Base-by-base conservation (phyloP, 2,113 vertebrate species). In the Hemichromis elongatus region DNA sequence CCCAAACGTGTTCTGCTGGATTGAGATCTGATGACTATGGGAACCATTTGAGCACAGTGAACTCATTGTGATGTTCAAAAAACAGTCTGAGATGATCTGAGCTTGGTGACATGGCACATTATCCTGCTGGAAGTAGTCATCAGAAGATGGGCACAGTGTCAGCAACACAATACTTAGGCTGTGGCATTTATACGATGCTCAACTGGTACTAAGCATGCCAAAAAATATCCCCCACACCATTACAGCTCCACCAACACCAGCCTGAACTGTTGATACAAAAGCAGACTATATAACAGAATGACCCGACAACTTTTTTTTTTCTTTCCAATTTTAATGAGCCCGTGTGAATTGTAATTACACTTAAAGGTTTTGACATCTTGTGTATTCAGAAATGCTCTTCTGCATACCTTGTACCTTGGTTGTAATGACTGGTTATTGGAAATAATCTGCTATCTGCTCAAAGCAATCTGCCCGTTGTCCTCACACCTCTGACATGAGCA, bases 381-480 rank as follows among this genome's bases (percentile, higher is more conserved):
- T 35, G 28, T 37, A 33, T 3, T 66, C 61, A 24, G 35, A 1
- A 0, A 0, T 66, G 61, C 35, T 40, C 35, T 24, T 68, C 63
- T 68, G 63, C 63, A 9, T 1, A 14, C 5, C 11, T 24, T 40
- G n/a, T 68, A 42, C n/a, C n/a, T 68, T 68, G 35, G 0, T 42
- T 40, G 61, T 66, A 66, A 40, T 13, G 1, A 9, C 10, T 37
- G 33, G 61, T 40, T 68, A 9, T 68, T 70, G 26, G 12, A 45
- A 21, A 26, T 45, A 35, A 61, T 42, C 63, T 42, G 3, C 21
- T 16, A 9, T 26, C 63, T n/a, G n/a, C n/a, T n/a, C n/a, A n/a
- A n/a, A n/a, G n/a, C n/a, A n/a, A n/a, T n/a, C n/a, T 45, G 42
- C 8, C 37, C 1, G 0, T 68, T 68, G 19, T 40, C 2, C 37